These are phyloP conservation scores for Sphenopsis melanotis DNA, from an alignment of 2,797 vertebrate species.

Conservation along the genomic window DNA sequence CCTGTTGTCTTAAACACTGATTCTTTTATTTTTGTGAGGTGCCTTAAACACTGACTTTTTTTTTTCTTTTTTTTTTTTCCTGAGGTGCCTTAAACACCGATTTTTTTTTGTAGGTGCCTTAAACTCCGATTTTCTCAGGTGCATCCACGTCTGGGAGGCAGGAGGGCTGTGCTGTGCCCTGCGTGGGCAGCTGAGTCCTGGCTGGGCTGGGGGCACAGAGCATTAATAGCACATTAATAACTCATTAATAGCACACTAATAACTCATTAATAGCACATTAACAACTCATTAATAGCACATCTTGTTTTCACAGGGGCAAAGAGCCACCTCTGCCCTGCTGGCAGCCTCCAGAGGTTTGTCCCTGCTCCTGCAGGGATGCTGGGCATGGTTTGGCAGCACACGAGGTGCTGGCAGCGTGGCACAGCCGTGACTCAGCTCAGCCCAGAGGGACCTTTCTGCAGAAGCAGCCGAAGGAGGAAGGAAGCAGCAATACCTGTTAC, in stretches of 20 bases:
- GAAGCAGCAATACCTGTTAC: conserved; percentile 12
- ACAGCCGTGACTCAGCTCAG: conserved; percentile 19
- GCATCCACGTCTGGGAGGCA: background rate
- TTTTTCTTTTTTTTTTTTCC: too few relatives aligned
- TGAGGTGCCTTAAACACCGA: too few relatives aligned
- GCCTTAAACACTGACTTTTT: too few relatives aligned
- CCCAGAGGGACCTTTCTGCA: background rate
- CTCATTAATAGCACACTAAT: background rate
- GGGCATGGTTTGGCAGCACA: background rate
- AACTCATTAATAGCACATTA: background rate
- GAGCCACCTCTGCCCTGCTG: background rate
- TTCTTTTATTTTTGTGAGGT: too few relatives aligned
- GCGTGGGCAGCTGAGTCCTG: fast-evolving
- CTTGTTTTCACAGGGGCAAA: background rate
- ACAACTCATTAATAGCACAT: background rate
- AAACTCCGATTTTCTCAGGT: fast-evolving
- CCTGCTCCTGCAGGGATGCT: background rate
- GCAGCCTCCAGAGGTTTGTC: background rate
- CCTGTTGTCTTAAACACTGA: too few relatives aligned
- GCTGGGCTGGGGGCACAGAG: fast-evolving
- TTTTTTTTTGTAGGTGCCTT: fast-evolving
- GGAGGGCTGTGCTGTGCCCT: background rate
- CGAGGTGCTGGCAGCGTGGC: background rate
- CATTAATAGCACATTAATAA: background rate
- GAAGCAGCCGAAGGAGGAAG: conserved; percentile 16